Percentiles rank a stretch among this genome's conserved stretches.
phyloP scores from a whole-genome alignment of 2,113 vertebrate genomes.

The Diphyllodes magnificus region DNA sequence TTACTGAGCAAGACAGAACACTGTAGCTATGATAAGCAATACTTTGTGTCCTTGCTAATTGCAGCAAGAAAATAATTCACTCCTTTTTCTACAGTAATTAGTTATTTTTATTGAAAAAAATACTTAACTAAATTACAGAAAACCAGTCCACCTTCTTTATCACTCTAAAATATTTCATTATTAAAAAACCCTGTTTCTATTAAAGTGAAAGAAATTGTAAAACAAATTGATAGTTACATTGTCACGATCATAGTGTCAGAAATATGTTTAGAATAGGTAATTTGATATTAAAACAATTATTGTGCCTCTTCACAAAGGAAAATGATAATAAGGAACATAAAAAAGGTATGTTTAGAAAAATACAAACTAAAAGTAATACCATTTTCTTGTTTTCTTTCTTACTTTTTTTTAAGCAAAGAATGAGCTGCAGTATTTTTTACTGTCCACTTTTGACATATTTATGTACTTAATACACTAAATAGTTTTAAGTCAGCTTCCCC shows the following conservation, averaged over 20 bases:
- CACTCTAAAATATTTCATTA: not conserved
- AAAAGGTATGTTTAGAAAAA: not conserved
- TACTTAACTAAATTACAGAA: not conserved
- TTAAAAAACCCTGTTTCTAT: not conserved
- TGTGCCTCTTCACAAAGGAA: not conserved
- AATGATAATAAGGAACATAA: not conserved
- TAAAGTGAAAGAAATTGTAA: not conserved
- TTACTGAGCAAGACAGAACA: not conserved
- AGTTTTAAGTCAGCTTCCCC: not conserved
- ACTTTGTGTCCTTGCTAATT: not conserved
- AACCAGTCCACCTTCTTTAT: not conserved
- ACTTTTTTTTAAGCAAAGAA: not conserved
- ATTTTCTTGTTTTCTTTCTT: not conserved
- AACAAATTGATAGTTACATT: not conserved
- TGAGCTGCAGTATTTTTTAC: not conserved
- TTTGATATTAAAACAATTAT: not conserved
- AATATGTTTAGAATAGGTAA: not conserved
- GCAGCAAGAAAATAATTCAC: not conserved
- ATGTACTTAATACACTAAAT: not conserved
- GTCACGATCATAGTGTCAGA: not conserved
- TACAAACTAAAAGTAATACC: not conserved
- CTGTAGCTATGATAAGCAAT: not conserved
- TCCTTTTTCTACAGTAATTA: not conserved
- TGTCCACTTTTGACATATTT: not conserved
- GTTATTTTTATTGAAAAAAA: not conserved